phyloP scores from a whole-genome alignment of 2,797 vertebrate species.

The Catostomus latipinnis region DNA sequence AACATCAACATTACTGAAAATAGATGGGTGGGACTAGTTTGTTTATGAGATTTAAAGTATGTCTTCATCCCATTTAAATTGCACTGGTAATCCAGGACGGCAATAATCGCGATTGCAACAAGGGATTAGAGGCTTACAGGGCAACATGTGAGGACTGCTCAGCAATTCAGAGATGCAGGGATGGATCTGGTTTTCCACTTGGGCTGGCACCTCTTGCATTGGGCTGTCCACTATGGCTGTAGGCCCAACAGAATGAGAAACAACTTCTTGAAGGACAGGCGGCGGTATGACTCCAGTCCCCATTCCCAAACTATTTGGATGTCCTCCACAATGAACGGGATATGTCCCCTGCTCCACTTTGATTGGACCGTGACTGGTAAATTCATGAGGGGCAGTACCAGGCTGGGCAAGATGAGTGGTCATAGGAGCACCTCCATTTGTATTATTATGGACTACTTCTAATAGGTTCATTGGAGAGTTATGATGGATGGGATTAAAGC shows the following conservation, averaged over 20 bases:
- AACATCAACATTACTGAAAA: conserved; percentile 17
- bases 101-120: not conserved
- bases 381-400: conserved; percentile 49
- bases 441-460: conserved; percentile 47
- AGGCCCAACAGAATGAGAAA: conserved; percentile 41
- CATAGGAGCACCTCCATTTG: conserved; percentile 54
- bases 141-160: conserved; percentile 87
- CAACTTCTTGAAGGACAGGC: conserved; percentile 56
- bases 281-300: conserved; percentile 46
- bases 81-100: conserved; percentile 13
- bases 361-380: conserved; percentile 43
- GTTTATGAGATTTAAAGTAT: conserved; percentile 12
- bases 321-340: conserved; percentile 43
- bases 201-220: conserved; percentile 64
- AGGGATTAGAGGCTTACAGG: conserved; percentile 77
- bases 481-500: conserved; percentile 50
- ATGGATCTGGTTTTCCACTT: conserved; percentile 68
- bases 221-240: conserved; percentile 65
- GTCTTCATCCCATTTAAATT: conserved; percentile 8
- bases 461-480: conserved; percentile 57
- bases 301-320: conserved; percentile 54
- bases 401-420: conserved; percentile 50
- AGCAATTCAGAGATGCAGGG: conserved; percentile 82
- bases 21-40: not conserved
- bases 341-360: conserved; percentile 58